Conservation (phyloP, 2,888 invertebrate genomes). For the Meandrusa payeni region DNA sequence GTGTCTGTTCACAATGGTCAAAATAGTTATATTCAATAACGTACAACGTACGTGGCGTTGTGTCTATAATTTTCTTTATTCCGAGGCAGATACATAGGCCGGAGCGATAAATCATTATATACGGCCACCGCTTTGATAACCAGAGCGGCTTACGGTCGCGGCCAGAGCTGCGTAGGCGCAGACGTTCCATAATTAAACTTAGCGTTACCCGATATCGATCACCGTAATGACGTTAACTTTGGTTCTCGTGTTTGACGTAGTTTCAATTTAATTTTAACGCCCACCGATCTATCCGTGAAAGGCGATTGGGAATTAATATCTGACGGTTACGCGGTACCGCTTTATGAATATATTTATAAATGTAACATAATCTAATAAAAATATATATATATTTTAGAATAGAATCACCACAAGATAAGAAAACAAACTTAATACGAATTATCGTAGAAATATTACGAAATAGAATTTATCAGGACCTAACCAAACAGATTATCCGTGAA, state of each 20-base stretch:
- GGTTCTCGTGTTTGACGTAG: constrained; percentile 25
- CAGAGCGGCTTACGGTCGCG: constrained; percentile 25
- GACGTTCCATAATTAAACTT: constrained; percentile 40
- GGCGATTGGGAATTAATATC: no score
- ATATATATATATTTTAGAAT: no score
- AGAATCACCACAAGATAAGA: no score
- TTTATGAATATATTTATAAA: no score
- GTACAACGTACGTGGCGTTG: constrained; percentile 10
- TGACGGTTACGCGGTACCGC: no score
- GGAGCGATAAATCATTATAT: constrained; percentile 24
- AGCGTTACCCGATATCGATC: constrained; percentile 40
- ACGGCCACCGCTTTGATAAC: constrained; percentile 25
- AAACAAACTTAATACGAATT: no score
- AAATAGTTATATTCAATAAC: constrained; percentile 16
- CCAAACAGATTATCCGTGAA: no score
- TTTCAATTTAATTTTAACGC: constrained; percentile 25
- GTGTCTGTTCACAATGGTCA: no score
- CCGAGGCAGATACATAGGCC: constrained; percentile 13
- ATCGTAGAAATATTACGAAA: no score
- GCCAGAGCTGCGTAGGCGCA: constrained; percentile 33
- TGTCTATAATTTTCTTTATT: constrained; percentile 24
- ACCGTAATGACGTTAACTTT: constrained; percentile 30
- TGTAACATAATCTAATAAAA: no score
- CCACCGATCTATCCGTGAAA: constrained; percentile 22
- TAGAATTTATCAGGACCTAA: no score